Base-by-base conservation (phyloP, 1,140 invertebrate species). In the Anastatus disparis region DNA sequence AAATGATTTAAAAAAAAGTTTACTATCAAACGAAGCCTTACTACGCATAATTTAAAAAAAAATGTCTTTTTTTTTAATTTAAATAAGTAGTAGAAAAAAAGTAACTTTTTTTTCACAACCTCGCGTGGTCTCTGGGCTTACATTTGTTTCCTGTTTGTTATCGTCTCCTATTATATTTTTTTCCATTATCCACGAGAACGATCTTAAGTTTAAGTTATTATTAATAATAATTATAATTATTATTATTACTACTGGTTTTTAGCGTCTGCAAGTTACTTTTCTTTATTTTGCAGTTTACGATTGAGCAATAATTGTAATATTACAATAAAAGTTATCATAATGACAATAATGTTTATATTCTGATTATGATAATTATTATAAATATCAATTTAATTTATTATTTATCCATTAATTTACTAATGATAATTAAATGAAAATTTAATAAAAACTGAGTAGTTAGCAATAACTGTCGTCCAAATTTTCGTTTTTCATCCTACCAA, bases 281-380 rank as follows among this genome's bases (percentile, higher is more conserved):
- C 42, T 65, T 53, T 31, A 55, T 12, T 10, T 31, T 70, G 20
- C 29, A 69, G 44, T 63, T 70, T 55, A 48, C 68, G 42, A 38
- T n/a, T 46, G 50, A 70, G 52, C 40, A 70, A 70, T 61, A 69
- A 73, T 59, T 73, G 62, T 68, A 63, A 68, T 72, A 64, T 59
- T 74, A 73, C 44, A 52, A 76, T 77, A 71, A 76, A 72, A 75
- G 50, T 67, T 76, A 74, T 63, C 50, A 75, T 81, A 75, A 75
- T 79, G 78, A 79, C 59, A 70, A 70, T 70, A 70, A 70, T 70
- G 27, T 63, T 63, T 55, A 63, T 63, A 55, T 17, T 46, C n/a
- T 35, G 15, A 70, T 46, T 46, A 46, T 56, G 48, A 20, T 55
- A 52, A 52, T 24, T 7, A 68, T 68, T 59, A 59, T 44, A n/a